A percentile compares a stretch with the other conserved stretches of the same genome.
Evolutionary conservation across 2,113 vertebrate genomes (phyloP).

Genomic region (Muntiacus muntjak): DNA sequence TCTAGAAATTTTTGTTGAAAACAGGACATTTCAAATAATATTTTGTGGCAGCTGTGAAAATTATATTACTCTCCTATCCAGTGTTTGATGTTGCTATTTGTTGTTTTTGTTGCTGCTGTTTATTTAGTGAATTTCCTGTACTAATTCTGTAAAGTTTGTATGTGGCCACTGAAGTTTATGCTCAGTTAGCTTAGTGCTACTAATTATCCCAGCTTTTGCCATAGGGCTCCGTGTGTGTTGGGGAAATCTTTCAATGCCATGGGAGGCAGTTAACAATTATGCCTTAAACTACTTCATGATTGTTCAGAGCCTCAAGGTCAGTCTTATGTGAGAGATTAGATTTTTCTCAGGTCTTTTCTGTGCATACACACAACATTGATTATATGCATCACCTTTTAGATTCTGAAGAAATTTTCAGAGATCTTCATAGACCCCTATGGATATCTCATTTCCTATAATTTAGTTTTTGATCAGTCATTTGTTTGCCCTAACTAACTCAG

Average conservation of each 20-base stretch:
- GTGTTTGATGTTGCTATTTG: background rate
- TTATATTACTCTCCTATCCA: background rate
- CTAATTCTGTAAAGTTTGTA: background rate
- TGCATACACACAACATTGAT: background rate
- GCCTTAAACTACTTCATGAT: background rate
- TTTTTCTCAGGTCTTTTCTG: background rate
- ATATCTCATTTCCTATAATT: background rate
- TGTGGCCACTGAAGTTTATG: background rate
- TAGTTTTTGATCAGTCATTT: background rate
- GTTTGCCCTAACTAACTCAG: background rate
- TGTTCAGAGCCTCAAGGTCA: background rate
- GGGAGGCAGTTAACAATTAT: background rate
- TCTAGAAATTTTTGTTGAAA: background rate
- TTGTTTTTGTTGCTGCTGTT: background rate
- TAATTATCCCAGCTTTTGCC: background rate
- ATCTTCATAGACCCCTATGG: background rate
- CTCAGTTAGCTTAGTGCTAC: background rate
- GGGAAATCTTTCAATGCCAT: background rate
- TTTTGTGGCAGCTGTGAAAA: background rate
- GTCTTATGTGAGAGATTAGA: background rate
- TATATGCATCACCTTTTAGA: background rate
- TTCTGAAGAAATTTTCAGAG: background rate
- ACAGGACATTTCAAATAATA: background rate
- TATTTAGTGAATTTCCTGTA: background rate
- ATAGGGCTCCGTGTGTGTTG: background rate